Conservation (phyloP, 1,140 invertebrate genomes). For the Eumeta japonica region DNA sequence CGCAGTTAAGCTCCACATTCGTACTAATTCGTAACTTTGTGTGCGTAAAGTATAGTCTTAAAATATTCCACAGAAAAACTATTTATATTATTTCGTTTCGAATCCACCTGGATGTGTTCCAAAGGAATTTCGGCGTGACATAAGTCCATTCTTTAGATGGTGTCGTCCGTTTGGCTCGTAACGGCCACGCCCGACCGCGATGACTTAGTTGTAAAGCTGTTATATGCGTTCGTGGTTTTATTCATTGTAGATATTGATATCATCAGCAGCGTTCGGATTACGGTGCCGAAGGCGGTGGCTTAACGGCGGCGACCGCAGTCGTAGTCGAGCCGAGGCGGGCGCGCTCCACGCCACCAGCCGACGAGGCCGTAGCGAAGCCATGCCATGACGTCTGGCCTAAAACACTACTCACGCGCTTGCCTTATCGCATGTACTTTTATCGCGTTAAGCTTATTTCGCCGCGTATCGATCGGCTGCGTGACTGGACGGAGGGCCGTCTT, state of each 20-base stretch:
- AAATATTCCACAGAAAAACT: too few species aligned
- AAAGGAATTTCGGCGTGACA: conserved; percentile 24
- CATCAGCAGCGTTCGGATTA: conserved; percentile 41
- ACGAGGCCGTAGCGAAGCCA: conserved; percentile 43
- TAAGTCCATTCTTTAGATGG: conserved; percentile 8
- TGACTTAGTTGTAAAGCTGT: too few species aligned
- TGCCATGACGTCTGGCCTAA: conserved; percentile 43
- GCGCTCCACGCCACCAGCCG: conserved; percentile 40
- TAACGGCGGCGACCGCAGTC: conserved; percentile 38
- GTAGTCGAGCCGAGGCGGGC: too few species aligned
- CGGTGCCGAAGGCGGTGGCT: conserved; percentile 30
- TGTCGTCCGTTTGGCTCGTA: too few species aligned
- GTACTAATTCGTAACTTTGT: too few species aligned
- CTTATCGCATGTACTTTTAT: conserved; percentile 28
- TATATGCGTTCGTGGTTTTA: conserved; percentile 27
- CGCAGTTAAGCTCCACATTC: too few species aligned
- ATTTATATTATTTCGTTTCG: too few species aligned
- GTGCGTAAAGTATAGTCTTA: too few species aligned
- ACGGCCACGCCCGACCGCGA: too few species aligned
- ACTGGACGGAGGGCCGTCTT: conserved; percentile 28
- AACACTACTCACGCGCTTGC: conserved; percentile 36
- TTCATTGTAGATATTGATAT: conserved; percentile 51
- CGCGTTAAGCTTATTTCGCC: conserved; percentile 50
- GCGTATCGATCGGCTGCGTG: conserved; percentile 40
- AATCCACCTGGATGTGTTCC: conserved; percentile 33